Percentiles rank a stretch among this genome's conserved stretches.
Conservation (phyloP, 2,888 invertebrate species). For the Theretra japonica region DNA sequence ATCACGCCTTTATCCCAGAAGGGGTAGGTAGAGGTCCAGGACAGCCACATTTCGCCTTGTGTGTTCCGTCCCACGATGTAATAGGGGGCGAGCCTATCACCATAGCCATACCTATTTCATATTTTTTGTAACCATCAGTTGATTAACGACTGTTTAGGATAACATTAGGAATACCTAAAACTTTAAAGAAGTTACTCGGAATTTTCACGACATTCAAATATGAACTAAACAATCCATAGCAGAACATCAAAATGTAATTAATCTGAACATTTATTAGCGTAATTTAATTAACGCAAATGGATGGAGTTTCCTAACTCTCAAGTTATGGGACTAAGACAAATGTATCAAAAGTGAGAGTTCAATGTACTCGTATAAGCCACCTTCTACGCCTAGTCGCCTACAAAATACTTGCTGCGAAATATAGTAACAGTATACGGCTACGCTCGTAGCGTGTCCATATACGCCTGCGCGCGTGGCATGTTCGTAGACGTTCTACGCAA, state of each 20-base stretch:
- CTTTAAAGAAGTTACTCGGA: not conserved
- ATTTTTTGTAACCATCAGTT: too few relatives aligned
- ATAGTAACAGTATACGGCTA: not conserved
- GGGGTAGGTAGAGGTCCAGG: too few relatives aligned
- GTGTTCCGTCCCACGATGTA: too few relatives aligned
- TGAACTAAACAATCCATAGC: not conserved
- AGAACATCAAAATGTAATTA: constrained; percentile 19
- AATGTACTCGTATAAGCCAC: not conserved
- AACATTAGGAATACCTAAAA: too few relatives aligned
- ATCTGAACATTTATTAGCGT: constrained; percentile 8
- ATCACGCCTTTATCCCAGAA: too few relatives aligned
- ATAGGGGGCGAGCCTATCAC: too few relatives aligned
- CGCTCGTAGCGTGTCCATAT: not conserved
- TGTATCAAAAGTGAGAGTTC: not conserved
- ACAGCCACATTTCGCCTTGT: too few relatives aligned
- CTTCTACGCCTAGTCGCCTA: not conserved
- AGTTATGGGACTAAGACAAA: constrained; percentile 27
- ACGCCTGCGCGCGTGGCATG: constrained; percentile 2
- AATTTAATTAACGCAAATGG: constrained; percentile 26
- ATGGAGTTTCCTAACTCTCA: constrained; percentile 16
- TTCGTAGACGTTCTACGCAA: constrained; percentile 1
- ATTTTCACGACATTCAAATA: not conserved
- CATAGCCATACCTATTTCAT: too few relatives aligned
- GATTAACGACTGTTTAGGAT: too few relatives aligned
- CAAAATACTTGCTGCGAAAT: not conserved